A percentile compares a stretch with the other conserved stretches of the same genome.
phyloP scores from a whole-genome alignment of 2,888 invertebrate genomes.

The Caprella mutica region DNA sequence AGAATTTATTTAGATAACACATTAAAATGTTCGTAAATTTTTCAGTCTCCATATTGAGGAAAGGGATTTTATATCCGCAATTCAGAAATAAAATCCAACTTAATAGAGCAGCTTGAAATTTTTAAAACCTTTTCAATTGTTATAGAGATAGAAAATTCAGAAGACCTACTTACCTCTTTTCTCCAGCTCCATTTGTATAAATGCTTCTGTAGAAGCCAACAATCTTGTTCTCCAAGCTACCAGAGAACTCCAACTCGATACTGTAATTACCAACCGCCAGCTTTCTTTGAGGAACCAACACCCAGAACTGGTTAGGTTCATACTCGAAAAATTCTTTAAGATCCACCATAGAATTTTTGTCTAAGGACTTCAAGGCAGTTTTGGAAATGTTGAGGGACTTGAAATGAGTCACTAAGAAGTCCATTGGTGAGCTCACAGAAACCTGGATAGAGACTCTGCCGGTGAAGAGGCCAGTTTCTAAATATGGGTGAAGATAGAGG shows the following conservation, averaged over 20 bases:
- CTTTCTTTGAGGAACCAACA: constrained; percentile 38
- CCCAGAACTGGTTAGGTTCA: constrained; percentile 43
- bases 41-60: no score
- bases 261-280: constrained; percentile 42
- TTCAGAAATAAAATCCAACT: no score
- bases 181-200: constrained; percentile 40
- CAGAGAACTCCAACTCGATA: constrained; percentile 52
- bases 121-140: no score
- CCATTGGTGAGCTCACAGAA: constrained; percentile 38
- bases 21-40: no score
- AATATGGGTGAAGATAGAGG: constrained; percentile 54
- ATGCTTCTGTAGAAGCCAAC: constrained; percentile 62
- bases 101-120: no score
- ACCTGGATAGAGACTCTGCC: constrained; percentile 47
- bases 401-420: constrained; percentile 48
- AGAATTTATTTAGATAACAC: no score
- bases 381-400: constrained; percentile 48
- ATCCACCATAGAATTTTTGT: not conserved
- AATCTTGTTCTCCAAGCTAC: constrained; percentile 54
- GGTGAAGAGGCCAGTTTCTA: constrained; percentile 47
- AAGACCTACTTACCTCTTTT: constrained; percentile 23
- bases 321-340: constrained; percentile 39
- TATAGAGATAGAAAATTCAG: no score
- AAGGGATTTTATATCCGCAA: no score
- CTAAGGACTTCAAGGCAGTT: constrained; percentile 38